Evolutionary conservation across 2,797 vertebrate species (phyloP).

Genomic region (Ibycter americanus): DNA sequence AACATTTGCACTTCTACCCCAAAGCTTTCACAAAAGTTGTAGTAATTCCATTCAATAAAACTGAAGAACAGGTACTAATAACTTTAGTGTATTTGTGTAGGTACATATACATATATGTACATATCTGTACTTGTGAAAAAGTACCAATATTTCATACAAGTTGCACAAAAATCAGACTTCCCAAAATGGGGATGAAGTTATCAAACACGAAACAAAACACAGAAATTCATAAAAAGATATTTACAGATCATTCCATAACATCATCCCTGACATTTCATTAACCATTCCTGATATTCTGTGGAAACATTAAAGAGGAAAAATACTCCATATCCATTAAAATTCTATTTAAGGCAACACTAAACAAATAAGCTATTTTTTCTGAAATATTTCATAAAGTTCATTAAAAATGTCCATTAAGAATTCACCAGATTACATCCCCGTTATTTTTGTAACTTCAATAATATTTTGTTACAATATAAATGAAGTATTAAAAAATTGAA

Average conservation of each 20-base stretch:
- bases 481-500: neutral
- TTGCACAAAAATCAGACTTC: neutral
- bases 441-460: neutral
- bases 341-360: neutral
- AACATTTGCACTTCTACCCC: neutral
- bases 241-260: neutral
- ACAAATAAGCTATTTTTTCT: neutral
- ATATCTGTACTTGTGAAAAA: neutral
- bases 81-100: neutral
- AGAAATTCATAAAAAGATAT: neutral
- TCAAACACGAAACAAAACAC: neutral
- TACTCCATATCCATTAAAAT: neutral
- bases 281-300: neutral
- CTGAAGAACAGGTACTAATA: neutral
- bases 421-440: neutral
- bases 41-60: neutral
- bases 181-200: neutral
- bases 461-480: neutral
- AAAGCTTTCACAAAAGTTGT: neutral
- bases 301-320: neutral
- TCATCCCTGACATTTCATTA: neutral
- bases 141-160: neutral
- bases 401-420: neutral
- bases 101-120: fast-evolving
- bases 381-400: neutral